phyloP scores from a whole-genome alignment of 2,888 invertebrate genomes.

The Hylaea fasciaria region DNA sequence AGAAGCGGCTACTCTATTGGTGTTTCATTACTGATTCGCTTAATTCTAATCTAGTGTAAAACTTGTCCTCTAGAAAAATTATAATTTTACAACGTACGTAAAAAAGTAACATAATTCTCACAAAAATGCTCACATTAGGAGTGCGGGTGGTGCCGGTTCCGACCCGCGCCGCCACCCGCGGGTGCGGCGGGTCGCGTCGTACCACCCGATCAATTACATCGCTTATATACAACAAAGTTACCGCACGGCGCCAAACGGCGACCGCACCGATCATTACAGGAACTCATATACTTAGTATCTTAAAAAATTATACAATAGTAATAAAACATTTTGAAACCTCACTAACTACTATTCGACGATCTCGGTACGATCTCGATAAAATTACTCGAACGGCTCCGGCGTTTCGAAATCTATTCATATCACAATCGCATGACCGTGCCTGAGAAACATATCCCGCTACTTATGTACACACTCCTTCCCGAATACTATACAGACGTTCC shows the following conservation, averaged over 20 bases:
- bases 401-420: conserved; percentile 84
- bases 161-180: conserved; percentile 49
- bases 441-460: conserved; percentile 83
- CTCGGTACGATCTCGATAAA: conserved; percentile 82
- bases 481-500: conserved; percentile 59
- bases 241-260: conserved; percentile 65
- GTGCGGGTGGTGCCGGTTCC: conserved; percentile 75
- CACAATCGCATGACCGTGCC: conserved; percentile 85
- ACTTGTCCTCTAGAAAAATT: conserved; percentile 81
- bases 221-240: conserved; percentile 81
- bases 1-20: conserved; percentile 85
- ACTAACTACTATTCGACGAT: conserved; percentile 84
- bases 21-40: conserved; percentile 84
- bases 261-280: conserved; percentile 80
- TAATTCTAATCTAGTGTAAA: conserved; percentile 84
- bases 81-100: conserved; percentile 77
- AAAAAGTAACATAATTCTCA: conserved; percentile 83
- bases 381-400: conserved; percentile 81
- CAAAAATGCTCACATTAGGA: conserved; percentile 82
- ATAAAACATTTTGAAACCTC: conserved; percentile 85
- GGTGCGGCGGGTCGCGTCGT: conserved; percentile 44
- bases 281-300: conserved; percentile 85
- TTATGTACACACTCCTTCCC: conserved; percentile 82
- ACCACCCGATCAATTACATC: conserved; percentile 67
- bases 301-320: conserved; percentile 84